Percentiles rank a stretch among this genome's conserved stretches.
Conservation (phyloP, 1,140 invertebrate genomes). For the Leptopilina boulardi region DNA sequence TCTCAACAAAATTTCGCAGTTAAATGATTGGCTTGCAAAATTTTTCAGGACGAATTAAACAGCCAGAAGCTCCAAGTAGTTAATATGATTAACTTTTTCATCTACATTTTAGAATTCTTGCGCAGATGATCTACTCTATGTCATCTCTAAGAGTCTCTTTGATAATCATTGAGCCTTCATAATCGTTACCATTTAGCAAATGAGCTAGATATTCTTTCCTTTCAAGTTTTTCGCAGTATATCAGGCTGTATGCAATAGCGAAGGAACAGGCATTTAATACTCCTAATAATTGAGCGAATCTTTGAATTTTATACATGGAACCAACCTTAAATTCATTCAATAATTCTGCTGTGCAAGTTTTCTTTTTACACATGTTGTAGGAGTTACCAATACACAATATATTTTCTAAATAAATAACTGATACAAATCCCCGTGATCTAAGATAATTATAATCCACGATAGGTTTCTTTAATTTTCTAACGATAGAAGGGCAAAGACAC, state of each 20-base stretch:
- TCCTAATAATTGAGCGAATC: slow-evolving; percentile 36
- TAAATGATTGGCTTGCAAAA: background rate
- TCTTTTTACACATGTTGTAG: slow-evolving; percentile 27
- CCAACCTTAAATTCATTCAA: background rate
- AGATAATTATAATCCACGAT: background rate
- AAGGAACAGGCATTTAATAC: slow-evolving; percentile 29
- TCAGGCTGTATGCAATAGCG: slow-evolving; percentile 36
- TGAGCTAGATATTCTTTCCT: slow-evolving; percentile 31
- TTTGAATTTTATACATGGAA: background rate
- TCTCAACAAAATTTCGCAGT: slow-evolving; percentile 61
- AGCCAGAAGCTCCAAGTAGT: slow-evolving; percentile 64
- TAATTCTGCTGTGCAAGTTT: background rate
- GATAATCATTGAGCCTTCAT: slow-evolving; percentile 23
- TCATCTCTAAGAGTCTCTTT: slow-evolving; percentile 5
- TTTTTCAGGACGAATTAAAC: slow-evolving; percentile 54
- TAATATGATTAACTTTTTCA: slow-evolving; percentile 58
- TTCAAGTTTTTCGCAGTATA: slow-evolving; percentile 44
- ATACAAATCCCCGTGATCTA: slow-evolving; percentile 9
- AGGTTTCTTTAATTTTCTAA: slow-evolving; percentile 35
- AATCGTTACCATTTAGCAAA: slow-evolving; percentile 29
- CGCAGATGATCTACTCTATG: slow-evolving; percentile 14
- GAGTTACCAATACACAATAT: background rate
- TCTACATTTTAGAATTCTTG: slow-evolving; percentile 56
- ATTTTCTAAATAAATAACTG: slow-evolving; percentile 35
- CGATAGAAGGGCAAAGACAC: slow-evolving; percentile 5